Base-by-base conservation (phyloP, 2,113 vertebrate species). In the Lagopus muta region DNA sequence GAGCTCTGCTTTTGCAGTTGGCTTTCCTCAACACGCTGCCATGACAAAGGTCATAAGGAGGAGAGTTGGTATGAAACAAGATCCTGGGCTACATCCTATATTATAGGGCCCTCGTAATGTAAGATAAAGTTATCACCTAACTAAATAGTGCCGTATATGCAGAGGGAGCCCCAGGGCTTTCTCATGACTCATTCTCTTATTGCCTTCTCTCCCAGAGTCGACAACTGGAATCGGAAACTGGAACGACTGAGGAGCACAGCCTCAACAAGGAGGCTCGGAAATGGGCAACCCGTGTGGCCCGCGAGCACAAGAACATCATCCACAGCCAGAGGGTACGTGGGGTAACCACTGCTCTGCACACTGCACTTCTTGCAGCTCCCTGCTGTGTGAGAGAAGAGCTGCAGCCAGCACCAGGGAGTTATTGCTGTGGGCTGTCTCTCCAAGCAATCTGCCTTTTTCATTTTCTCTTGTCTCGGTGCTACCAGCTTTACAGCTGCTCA, bases 241-340 rank as follows among this genome's bases (percentile, higher is more conserved):
- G 99, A 6, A 99, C 99, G 5, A 99, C 99, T 0, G 99, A 99
- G 89, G 99, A 99, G 95, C 99, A 99, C 98, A 99, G 99, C 94
- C 98, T 99, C 91, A 99, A 99, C 97, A 99, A 99, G 86, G 99
- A 99, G 95, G 99, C 99, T 75, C 98, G 99, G 70, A 99, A 99
- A 88, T 99, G 99, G 99, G 99, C 99, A 2, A 99, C 99, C 4
- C 97, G 99, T 4, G 98, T 99, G 52, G 99, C 99, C 61, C 97
- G 99, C 7, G 99, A 99, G 93, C 99, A 99, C 97, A 99, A 99
- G 95, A 99, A 98, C 86, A 99, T 99, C 92, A 94, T 99, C 73
- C 99, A 99, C 93, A 98, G 98, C 61, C 99, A 99, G 81, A 97
- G 98, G 98, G 99, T 99, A 94, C 89, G 98, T 64, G 55, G 5